Percentiles rank a stretch among this genome's conserved stretches.
Evolutionary conservation across 1,140 invertebrate genomes (phyloP).

Genomic region (Holotrichia oblita): DNA sequence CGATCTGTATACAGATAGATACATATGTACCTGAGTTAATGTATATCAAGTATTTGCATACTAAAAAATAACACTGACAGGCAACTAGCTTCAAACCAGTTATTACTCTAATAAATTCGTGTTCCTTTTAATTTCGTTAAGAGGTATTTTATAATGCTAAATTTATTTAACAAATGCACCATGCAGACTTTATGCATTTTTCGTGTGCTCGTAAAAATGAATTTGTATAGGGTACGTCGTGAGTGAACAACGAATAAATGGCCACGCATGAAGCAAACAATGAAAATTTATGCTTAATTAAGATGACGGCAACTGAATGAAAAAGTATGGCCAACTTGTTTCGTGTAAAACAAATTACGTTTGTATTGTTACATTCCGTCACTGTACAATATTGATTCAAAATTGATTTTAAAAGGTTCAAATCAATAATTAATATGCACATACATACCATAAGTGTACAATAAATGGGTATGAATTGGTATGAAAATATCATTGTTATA

Average conservation of each 20-base stretch:
- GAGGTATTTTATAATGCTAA: not conserved
- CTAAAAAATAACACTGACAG: not conserved
- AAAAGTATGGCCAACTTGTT: too few species aligned
- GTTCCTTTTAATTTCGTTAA: not conserved
- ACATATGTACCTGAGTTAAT: not conserved
- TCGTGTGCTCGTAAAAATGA: not conserved
- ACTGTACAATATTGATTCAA: too few species aligned
- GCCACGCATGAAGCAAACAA: not conserved
- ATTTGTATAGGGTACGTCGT: not conserved
- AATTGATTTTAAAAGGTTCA: too few species aligned
- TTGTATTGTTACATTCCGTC: too few species aligned
- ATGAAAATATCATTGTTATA: too few species aligned
- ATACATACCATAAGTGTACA: too few species aligned
- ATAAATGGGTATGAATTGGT: too few species aligned
- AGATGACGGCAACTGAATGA: too few species aligned
- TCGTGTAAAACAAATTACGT: too few species aligned
- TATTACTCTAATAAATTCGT: conserved; percentile 1
- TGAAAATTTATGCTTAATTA: too few species aligned
- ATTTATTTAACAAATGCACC: not conserved
- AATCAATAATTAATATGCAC: too few species aligned
- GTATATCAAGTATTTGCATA: not conserved
- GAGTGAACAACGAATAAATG: not conserved
- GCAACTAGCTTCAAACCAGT: not conserved
- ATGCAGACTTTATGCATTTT: not conserved
- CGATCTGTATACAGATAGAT: not conserved